These are phyloP conservation scores for Rhinoderma darwinii DNA, from an alignment of 2,113 vertebrate genomes.

Conservation along the genomic window DNA sequence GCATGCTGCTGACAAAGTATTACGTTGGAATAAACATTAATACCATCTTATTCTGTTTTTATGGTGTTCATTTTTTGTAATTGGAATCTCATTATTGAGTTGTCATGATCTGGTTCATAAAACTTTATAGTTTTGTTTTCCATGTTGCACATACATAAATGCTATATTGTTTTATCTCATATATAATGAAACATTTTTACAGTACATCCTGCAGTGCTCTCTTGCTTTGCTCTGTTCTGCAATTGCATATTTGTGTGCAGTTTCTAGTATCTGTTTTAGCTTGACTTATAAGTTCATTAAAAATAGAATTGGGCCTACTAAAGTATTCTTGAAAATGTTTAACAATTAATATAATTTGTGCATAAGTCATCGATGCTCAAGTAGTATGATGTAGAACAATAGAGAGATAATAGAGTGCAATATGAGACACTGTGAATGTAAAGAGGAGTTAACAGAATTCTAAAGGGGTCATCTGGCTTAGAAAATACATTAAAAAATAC, in stretches of 20 bases:
- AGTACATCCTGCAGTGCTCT: constrained; percentile 27
- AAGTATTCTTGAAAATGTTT: constrained; percentile 18
- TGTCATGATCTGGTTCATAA: constrained; percentile 53
- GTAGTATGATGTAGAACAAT: not conserved
- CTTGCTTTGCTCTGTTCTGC: constrained; percentile 32
- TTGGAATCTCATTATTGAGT: constrained; percentile 55
- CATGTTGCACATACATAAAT: constrained; percentile 54
- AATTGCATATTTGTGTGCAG: not conserved
- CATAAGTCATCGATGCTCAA: not conserved
- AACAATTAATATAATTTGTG: not conserved
- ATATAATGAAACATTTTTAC: constrained; percentile 11
- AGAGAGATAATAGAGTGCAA: not conserved
- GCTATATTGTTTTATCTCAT: constrained; percentile 44
- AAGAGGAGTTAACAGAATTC: no score
- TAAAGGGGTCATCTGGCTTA: not conserved
- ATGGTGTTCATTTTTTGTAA: constrained; percentile 51
- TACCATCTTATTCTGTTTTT: constrained; percentile 47
- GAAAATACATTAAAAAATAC: no score
- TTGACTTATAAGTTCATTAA: constrained; percentile 38
- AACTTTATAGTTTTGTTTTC: constrained; percentile 59
- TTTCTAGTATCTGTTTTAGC: constrained; percentile 12
- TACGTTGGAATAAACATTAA: constrained; percentile 54
- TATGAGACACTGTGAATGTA: not conserved
- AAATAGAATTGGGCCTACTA: constrained; percentile 34
- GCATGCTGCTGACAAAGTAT: constrained; percentile 48